Evolutionary conservation across 64 coral and sea anemone genomes (phyloP), one percentile per base, ranked within the genome.

Genomic region (Pocillopora verrucosa): DNA sequence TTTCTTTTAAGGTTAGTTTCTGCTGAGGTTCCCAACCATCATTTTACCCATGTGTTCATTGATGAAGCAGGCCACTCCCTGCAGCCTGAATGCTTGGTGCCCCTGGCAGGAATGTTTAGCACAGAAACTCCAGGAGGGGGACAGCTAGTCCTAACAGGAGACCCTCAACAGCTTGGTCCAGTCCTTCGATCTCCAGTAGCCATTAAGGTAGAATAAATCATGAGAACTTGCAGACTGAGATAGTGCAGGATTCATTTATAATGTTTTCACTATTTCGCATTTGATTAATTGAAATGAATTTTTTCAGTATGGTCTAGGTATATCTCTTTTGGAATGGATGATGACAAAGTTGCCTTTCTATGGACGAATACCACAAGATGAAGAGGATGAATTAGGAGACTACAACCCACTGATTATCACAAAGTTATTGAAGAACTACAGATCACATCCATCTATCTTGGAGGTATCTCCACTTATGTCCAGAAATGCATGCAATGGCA

Each of bases 1-100:
- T 90, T 56, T 38, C 24, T 73, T 72, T 60, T 26, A 30, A 95
- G 94, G 70, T 73, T 95, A 58, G 89, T 88, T 13, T 95, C 94
- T 1, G 85, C 76, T 5, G 94, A 73, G 9, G 82, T 95, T 65
- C 68, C 89, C 1, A 69, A 95, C 9, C 30, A 69, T 9, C 94
- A 95, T 45, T 95, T 95, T 16, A 95, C 94, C 22, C 94, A 95
- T 63, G 61, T 95, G 26, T 95, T 95, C 68, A 95, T 95, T 65
- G 94, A 95, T 72, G 94, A 95, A 82, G 89, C 94, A 9, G 94
- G 94, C 22, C 94, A 95, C 5, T 78, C 70, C 30, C 76, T 92
- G 19, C 89, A 95, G 76, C 94, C 94, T 57, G 94, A 95, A 81
- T 88, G 84, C 78, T 16, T 95, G 78, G 89, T 95, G 22, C 94